Evolutionary conservation across 2,113 vertebrate species (phyloP).

Genomic region (Megaceryle torquata): DNA sequence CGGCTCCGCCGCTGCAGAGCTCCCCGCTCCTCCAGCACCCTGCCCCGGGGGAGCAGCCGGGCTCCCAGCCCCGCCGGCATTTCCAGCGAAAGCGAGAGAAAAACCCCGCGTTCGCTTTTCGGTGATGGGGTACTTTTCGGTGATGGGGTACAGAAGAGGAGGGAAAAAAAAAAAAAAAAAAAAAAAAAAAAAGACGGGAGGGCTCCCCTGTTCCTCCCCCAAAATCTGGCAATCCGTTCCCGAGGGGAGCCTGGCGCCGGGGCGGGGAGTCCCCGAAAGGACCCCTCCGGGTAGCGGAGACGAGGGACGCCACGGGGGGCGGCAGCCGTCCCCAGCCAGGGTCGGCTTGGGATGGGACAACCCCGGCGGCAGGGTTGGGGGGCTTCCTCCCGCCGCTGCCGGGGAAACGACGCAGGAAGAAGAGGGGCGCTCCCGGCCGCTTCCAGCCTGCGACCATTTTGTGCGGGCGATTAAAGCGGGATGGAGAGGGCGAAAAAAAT

Average conservation of each 20-base stretch:
- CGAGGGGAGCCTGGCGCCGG: neutral
- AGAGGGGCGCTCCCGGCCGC: neutral
- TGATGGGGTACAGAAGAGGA: fast-evolving
- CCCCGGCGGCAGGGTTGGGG: neutral
- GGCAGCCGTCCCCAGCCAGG: neutral
- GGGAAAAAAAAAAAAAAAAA: neutral
- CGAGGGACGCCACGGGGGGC: neutral
- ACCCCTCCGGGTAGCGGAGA: neutral
- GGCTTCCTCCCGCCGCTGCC: neutral
- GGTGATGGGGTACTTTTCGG: fast-evolving
- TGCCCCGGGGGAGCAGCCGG: neutral
- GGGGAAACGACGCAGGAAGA: neutral
- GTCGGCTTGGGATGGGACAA: neutral
- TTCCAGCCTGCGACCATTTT: slow-evolving; percentile 54
- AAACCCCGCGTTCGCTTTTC: neutral
- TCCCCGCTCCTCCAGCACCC: neutral
- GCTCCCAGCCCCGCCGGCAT: neutral
- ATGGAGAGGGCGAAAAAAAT: neutral
- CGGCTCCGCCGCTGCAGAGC: neutral
- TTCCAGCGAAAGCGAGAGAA: neutral
- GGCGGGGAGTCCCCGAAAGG: neutral
- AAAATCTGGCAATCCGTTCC: neutral
- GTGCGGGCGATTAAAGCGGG: slow-evolving; percentile 4
- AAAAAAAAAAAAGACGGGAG: neutral
- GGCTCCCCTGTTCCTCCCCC: neutral